Percentiles rank a stretch among this genome's conserved stretches.
phyloP scores from a whole-genome alignment of 2,888 invertebrate species.

The Drosophila sordidula region DNA sequence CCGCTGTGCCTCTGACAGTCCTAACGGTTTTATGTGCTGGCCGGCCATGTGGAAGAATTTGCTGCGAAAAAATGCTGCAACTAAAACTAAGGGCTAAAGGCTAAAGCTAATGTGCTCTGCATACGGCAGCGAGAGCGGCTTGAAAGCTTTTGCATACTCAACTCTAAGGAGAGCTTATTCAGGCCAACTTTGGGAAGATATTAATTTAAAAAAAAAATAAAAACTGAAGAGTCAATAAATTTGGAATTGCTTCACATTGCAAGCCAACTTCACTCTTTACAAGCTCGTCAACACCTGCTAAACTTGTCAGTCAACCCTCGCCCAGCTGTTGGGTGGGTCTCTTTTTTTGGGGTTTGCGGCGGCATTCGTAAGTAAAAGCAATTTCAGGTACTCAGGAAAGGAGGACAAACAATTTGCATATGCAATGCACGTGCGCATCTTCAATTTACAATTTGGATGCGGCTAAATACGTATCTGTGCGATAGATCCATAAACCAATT shows the following conservation, averaged over 20 bases:
- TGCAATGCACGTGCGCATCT: constrained; percentile 76
- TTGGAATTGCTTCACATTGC: no score
- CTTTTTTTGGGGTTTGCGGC: constrained; percentile 1
- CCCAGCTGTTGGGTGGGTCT: constrained; percentile 26
- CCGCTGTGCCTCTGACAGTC: background rate
- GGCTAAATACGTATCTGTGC: constrained; percentile 65
- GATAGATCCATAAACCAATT: constrained; percentile 73
- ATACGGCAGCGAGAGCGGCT: constrained; percentile 34
- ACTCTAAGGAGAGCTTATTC: no score
- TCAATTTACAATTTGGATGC: constrained; percentile 70
- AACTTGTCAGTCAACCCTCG: constrained; percentile 21
- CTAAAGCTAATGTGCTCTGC: constrained; percentile 61
- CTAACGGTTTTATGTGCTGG: constrained; percentile 33
- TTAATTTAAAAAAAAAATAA: no score
- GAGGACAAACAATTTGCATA: constrained; percentile 67
- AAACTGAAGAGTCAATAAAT: no score
- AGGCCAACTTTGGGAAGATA: no score
- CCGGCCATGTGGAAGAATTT: constrained; percentile 60
- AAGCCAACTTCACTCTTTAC: no score
- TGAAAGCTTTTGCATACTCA: background rate
- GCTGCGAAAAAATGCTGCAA: constrained; percentile 53
- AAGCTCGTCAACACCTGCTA: no score
- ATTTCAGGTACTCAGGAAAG: constrained; percentile 66
- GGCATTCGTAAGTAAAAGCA: constrained; percentile 51
- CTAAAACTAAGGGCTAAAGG: constrained; percentile 63